phyloP scores from a whole-genome alignment of 2,113 vertebrate genomes.

The Prolemur simus region DNA sequence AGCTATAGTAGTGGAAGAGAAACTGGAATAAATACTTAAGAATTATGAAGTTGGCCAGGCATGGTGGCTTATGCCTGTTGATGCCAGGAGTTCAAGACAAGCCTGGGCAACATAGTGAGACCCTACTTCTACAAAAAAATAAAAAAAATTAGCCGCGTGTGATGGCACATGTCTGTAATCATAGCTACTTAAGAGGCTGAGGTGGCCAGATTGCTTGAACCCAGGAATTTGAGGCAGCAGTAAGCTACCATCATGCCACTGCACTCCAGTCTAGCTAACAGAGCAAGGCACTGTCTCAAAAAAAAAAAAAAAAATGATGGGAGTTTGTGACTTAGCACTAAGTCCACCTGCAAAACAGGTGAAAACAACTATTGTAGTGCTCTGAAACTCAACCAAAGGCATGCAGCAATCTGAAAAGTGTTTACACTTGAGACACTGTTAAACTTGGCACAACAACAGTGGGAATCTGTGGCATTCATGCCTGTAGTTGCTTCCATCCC shows the following conservation, averaged over 20 bases:
- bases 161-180: not conserved
- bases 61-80: not conserved
- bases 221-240: not conserved
- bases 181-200: too few species aligned
- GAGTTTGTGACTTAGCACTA: not conserved
- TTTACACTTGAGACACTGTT: not conserved
- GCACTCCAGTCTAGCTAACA: too few species aligned
- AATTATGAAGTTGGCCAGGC: not conserved
- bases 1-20: not conserved
- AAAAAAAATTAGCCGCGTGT: not conserved
- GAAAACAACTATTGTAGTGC: not conserved
- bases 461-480: not conserved
- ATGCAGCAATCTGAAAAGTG: not conserved
- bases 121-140: not conserved
- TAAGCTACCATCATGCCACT: not conserved
- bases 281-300: too few species aligned
- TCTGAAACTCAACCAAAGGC: not conserved
- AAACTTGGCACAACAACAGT: not conserved
- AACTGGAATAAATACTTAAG: not conserved
- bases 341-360: not conserved
- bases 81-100: not conserved
- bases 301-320: not conserved
- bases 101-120: not conserved
- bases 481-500: not conserved
- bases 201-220: not conserved